These are phyloP conservation scores for Scaptomyza graminum DNA, from an alignment of 1,140 invertebrate species.

Conservation along the genomic window DNA sequence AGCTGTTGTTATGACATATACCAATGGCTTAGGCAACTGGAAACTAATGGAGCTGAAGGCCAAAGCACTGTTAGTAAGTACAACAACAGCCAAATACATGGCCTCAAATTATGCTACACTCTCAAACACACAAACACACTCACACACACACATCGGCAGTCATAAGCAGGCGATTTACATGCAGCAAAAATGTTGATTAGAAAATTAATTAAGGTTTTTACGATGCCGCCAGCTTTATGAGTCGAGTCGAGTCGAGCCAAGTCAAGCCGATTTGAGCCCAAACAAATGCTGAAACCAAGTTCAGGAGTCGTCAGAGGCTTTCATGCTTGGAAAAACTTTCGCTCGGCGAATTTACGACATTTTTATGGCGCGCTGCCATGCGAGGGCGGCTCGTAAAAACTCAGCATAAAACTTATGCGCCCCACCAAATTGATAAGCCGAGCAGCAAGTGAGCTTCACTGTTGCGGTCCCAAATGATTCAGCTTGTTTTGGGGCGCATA, in stretches of 20 bases:
- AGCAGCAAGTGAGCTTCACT: conserved; percentile 6
- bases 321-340: conserved; percentile 65
- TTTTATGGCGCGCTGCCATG: conserved; percentile 79
- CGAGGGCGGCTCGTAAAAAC: conserved; percentile 71
- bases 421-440: conserved; percentile 59
- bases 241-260: conserved; percentile 19
- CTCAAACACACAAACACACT: conserved; percentile 38
- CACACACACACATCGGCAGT: conserved; percentile 28
- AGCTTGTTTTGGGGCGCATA: conserved; percentile 45
- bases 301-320: conserved; percentile 40
- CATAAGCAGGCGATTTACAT: conserved; percentile 79
- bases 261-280: conserved; percentile 23
- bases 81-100: conserved; percentile 11
- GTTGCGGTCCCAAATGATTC: conserved; percentile 23
- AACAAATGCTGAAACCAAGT: conserved; percentile 15
- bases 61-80: conserved; percentile 30
- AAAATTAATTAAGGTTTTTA: conserved; percentile 83
- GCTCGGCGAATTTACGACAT: conserved; percentile 78
- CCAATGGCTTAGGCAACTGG: conserved; percentile 20
- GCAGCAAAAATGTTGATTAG: conserved; percentile 82
- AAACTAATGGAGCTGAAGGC: conserved; percentile 69
- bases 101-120: conserved; percentile 68
- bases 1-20: conserved; percentile 45
- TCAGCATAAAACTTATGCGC: conserved; percentile 68
- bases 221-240: conserved; percentile 64